A percentile compares a stretch with the other conserved stretches of the same genome.
Evolutionary conservation across 2,113 vertebrate species (phyloP).

Genomic region (Thinocorus orbignyianus): DNA sequence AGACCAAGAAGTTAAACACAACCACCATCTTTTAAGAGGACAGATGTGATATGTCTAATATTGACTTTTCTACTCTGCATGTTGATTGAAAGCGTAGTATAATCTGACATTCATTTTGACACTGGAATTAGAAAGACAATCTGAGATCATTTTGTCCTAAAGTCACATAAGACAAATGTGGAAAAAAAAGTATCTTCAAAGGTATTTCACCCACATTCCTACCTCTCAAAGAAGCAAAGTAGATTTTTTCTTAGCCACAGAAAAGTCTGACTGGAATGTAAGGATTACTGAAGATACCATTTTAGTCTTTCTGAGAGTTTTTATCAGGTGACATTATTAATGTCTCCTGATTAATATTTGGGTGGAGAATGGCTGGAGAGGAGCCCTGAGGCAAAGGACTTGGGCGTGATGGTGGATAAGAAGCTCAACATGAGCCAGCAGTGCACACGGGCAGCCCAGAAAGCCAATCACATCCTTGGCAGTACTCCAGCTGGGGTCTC

Average conservation of each 20-base stretch:
- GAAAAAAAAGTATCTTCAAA: background rate
- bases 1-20: background rate
- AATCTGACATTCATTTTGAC: background rate
- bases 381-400: too few relatives aligned
- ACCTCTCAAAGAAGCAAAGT: background rate
- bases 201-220: background rate
- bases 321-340: background rate
- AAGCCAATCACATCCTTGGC: too few relatives aligned
- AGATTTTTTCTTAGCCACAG: background rate
- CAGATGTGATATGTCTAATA: background rate
- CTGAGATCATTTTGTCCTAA: background rate
- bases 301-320: background rate
- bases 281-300: background rate
- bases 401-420: too few relatives aligned
- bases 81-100: background rate
- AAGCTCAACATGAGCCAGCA: too few relatives aligned
- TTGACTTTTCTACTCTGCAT: background rate
- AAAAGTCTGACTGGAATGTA: background rate
- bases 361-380: too few relatives aligned
- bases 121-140: background rate
- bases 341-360: too few relatives aligned
- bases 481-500: too few relatives aligned
- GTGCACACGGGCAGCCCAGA: too few relatives aligned
- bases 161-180: background rate
- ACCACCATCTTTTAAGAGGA: background rate